Percentiles rank a stretch among this genome's conserved stretches.
phyloP scores from a whole-genome alignment of 1,140 invertebrate genomes.

The Ylistrum balloti region DNA sequence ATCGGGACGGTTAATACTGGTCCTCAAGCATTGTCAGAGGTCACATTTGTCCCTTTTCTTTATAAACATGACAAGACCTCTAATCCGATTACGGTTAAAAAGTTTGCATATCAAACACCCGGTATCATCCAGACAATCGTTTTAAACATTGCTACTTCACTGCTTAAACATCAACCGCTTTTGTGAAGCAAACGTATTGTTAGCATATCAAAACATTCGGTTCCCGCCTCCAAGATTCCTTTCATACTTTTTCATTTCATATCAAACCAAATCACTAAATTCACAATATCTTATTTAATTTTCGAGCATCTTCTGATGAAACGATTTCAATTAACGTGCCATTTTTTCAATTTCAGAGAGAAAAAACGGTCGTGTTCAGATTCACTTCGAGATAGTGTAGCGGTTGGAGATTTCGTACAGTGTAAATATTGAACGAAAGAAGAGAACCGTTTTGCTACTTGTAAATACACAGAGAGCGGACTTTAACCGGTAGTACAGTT shows the following conservation, averaged over 20 bases:
- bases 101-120: neutral
- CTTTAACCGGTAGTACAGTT: neutral
- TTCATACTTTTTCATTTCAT: neutral
- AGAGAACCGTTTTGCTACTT: neutral
- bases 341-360: neutral
- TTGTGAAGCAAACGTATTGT: neutral
- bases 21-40: neutral
- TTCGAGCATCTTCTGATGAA: neutral
- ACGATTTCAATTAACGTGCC: neutral
- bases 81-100: conserved; percentile 12
- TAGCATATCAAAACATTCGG: neutral
- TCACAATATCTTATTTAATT: neutral
- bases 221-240: neutral
- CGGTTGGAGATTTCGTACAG: neutral
- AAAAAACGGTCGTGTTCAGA: neutral
- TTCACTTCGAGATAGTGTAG: neutral
- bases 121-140: neutral
- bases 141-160: neutral
- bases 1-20: no score
- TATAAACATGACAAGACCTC: neutral
- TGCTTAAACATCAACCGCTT: neutral
- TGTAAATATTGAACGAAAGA: neutral
- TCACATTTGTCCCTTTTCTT: neutral
- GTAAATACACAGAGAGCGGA: neutral
- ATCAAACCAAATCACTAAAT: neutral